These are phyloP conservation scores for Strongylocentrotus purpuratus DNA, from an alignment of 35 echinoderm and acorn worm genomes.

Conservation along the genomic window DNA sequence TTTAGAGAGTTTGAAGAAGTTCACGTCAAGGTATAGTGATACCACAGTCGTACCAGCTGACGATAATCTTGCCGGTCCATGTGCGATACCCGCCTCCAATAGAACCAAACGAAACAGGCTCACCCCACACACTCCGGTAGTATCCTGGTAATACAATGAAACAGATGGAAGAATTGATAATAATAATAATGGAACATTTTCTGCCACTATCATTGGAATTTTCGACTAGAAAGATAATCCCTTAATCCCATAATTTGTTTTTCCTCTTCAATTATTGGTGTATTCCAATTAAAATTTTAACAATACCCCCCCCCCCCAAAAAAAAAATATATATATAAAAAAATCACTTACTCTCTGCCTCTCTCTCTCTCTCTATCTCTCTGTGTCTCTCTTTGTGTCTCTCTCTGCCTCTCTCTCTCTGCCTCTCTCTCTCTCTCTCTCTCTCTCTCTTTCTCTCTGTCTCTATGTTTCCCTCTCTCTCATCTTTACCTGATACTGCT, in stretches of 20 bases:
- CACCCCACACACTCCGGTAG: slow-evolving; percentile 6
- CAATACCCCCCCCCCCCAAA: too few species aligned
- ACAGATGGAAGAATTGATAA: background rate
- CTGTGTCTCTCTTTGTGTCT: background rate
- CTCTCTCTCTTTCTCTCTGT: background rate
- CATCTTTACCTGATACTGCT: background rate
- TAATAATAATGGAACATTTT: background rate
- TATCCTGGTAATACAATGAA: background rate
- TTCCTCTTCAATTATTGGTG: too few species aligned
- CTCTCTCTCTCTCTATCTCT: background rate
- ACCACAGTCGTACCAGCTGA: slow-evolving; percentile 37
- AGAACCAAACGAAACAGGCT: background rate
- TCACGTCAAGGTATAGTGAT: slow-evolving; percentile 6
- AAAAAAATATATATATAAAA: too few species aligned
- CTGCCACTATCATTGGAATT: too few species aligned
- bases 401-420: background rate
- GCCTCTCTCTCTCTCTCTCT: background rate
- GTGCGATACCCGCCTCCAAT: background rate
- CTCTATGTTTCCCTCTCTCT: background rate
- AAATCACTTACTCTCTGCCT: background rate
- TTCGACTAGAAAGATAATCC: too few species aligned
- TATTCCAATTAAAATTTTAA: too few species aligned
- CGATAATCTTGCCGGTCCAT: slow-evolving; percentile 29
- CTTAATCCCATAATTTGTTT: too few species aligned
- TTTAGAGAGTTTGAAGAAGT: background rate